phyloP scores from a whole-genome alignment of 2,113 vertebrate genomes.

The Solenodon paradoxus region DNA sequence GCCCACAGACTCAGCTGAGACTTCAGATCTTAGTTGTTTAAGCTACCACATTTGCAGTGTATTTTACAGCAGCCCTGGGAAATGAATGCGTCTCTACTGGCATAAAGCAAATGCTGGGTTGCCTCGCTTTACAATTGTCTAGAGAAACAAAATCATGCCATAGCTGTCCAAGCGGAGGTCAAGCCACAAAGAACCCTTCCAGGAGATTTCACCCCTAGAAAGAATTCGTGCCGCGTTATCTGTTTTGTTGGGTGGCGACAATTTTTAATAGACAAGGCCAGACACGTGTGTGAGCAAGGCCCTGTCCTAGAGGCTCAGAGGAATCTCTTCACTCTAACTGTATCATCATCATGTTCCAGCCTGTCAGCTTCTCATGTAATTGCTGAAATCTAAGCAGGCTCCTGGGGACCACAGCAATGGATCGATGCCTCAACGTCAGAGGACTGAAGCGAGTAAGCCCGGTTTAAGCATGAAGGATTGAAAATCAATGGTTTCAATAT shows the following conservation, averaged over 20 bases:
- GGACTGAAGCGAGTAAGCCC: background rate
- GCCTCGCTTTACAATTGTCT: background rate
- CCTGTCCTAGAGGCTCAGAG: background rate
- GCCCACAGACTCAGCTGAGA: background rate
- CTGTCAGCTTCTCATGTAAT: background rate
- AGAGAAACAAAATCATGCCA: background rate
- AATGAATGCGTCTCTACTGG: background rate
- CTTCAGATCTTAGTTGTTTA: background rate
- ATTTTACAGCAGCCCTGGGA: background rate
- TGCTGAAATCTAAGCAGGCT: background rate
- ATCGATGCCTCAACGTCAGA: background rate
- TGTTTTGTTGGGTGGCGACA: background rate
- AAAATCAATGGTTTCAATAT: conserved; percentile 25
- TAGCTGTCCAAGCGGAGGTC: background rate
- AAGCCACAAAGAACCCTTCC: background rate
- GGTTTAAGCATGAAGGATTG: background rate
- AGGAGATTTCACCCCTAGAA: background rate
- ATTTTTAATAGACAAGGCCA: background rate
- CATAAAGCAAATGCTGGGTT: background rate
- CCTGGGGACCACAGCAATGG: background rate
- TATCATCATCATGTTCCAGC: background rate
- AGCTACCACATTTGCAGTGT: background rate
- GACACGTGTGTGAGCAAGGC: background rate
- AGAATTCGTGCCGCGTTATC: background rate
- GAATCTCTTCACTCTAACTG: background rate